Base-by-base conservation (phyloP, 2,888 invertebrate species). In the Lottia gigantea region DNA sequence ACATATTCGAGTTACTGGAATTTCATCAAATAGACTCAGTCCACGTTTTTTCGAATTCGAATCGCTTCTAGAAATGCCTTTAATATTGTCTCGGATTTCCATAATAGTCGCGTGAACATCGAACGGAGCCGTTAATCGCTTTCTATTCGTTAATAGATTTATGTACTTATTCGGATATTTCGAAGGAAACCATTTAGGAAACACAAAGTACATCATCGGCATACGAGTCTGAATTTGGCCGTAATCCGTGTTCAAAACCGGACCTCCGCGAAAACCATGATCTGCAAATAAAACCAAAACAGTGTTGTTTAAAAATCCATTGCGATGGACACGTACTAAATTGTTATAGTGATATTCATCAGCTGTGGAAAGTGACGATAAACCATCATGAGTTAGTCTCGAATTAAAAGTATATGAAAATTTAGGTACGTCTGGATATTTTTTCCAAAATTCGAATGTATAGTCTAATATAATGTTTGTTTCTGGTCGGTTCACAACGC, bases 251-350 rank as follows among this genome's bases (percentile, higher is more conserved):
- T 91, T 90, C 15, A 95, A 91, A 78, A 95, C 95, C 7, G 91
- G 91, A 2, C 95, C 96, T 93, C 94, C 95, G 73, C 96, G 90
- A 69, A 95, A 92, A 0, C 97, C 97, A 83, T 97, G 96, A 85
- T 97, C 96, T 86, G 95, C 95, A 90, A 96, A 80, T 65, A 81
- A 81, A 11, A 83, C 47, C 12, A 83, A 61, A 16, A 82, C 66
- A 1, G 82, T 77, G 71, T 82, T 81, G 12, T 79, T 68, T 3
- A 83, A 71, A n/a, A 68, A 65, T 2, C 78, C 78, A 0, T 67
- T 62, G 66, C 91, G 88, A 66, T 78, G 64, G 67, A 89, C 86
- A 72, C 88, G 86, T 70, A 95, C 88, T 81, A 94, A 91, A 0
- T 88, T 80, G 76, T 89, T 85, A 80, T 93, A 92, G 80, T 93